Base-by-base conservation (phyloP, 2,888 invertebrate species). In the Aporophyla lueneburgensis region DNA sequence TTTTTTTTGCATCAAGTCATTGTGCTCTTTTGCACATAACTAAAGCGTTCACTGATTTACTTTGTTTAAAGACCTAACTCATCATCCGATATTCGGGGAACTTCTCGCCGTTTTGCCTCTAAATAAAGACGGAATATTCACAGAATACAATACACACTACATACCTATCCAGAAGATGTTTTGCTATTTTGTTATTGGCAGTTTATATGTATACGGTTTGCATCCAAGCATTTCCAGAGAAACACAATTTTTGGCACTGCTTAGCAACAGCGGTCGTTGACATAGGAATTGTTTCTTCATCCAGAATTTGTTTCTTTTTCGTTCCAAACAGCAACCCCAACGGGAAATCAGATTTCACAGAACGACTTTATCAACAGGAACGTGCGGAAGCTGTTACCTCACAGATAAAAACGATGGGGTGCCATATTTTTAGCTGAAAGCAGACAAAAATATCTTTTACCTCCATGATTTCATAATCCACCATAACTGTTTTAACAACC, bases 381-480 rank as follows among this genome's bases (percentile, higher is more conserved):
- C 66, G 66, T 19, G 33, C 49, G 76, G 69, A 69, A 65, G 59
- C 43, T 69, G 58, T 59, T 65, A 43, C 49, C 49, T 59, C 27
- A n/a, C 56, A 66, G 43, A 82, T 82, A 80, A 69, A 73, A 33
- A 76, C n/a, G 76, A 80, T 61, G 69, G 79, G 65, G 43, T 65
- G 54, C 16, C 27, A 40, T 81, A 76, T 83, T 80, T 71, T 43
- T 83, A 65, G 54, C 59, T 71, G 68, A 43, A 66, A 46, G 33
- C 58, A 27, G 14, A 51, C 70, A 33, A 66, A 66, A 80, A 80
- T 69, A 82, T 69, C 1, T 54, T 69, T 43, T 56, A 59, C 33
- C 54, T 69, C 65, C 68, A 83, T 72, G 68, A 62, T 69, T 69
- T 82, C 65, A 70, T 82, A 84, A 84, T 84, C 69, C 49, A 71